These are phyloP conservation scores for Esox lucius DNA, from an alignment of 2,797 vertebrate species.

Conservation along the genomic window DNA sequence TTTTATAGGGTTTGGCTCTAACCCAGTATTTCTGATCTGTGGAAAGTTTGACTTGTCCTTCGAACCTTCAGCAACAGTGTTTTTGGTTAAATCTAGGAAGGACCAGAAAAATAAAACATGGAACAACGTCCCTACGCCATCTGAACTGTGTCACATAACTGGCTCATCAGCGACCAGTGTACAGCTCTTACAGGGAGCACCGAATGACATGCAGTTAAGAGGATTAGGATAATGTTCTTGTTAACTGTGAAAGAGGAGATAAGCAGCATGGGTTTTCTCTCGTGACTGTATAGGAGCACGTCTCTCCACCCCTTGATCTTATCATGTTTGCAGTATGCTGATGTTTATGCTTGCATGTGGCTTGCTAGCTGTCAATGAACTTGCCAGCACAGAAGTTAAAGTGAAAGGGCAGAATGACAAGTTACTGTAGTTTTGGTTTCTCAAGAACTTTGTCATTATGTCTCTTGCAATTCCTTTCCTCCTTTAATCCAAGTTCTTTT, in stretches of 20 bases:
- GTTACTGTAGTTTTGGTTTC: slow-evolving; percentile 9
- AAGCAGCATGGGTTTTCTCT: neutral
- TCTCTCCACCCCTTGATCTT: neutral
- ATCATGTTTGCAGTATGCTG: neutral
- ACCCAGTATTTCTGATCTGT: neutral
- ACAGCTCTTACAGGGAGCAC: neutral
- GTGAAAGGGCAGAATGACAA: slow-evolving; percentile 2
- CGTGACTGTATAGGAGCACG: neutral
- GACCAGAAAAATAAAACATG: neutral
- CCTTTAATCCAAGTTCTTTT: neutral
- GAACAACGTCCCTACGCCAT: neutral
- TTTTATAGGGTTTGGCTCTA: too few relatives aligned
- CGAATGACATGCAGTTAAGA: neutral
- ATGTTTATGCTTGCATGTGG: neutral
- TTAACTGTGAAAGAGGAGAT: neutral
- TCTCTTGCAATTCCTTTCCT: neutral
- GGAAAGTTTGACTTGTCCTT: neutral
- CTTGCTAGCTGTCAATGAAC: neutral
- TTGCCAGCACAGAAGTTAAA: neutral
- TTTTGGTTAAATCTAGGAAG: neutral
- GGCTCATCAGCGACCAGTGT: neutral
- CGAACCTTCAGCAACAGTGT: neutral
- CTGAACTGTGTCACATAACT: neutral
- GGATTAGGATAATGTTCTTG: neutral
- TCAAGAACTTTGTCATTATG: neutral